Evolutionary conservation across 2,113 vertebrate genomes (phyloP).

Genomic region (Himantopus leucocephalus): DNA sequence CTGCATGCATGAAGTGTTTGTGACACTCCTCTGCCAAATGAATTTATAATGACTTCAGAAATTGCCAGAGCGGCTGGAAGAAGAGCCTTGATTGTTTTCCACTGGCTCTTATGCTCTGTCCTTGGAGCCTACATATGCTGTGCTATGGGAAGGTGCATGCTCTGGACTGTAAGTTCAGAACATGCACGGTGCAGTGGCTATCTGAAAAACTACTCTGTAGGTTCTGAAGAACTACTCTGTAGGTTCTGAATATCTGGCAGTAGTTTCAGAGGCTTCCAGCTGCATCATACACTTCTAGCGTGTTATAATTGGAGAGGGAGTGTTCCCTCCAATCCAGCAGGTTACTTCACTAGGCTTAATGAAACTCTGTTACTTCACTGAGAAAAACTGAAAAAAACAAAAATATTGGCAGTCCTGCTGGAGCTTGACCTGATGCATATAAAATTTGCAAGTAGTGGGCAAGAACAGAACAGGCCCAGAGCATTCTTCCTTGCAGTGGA

Average conservation of each 20-base stretch:
- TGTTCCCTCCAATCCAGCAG: neutral
- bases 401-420: neutral
- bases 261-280: neutral
- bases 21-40: neutral
- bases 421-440: neutral
- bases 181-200: neutral
- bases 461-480: neutral
- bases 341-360: neutral
- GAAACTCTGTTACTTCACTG: neutral
- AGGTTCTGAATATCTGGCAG: neutral
- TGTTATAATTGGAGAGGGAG: neutral
- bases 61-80: neutral
- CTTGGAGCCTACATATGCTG: neutral
- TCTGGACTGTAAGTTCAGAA: neutral
- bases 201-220: neutral
- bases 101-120: neutral
- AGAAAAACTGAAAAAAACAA: neutral
- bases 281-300: neutral
- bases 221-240: neutral
- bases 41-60: neutral
- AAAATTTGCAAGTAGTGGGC: neutral
- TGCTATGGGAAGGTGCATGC: neutral
- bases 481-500: neutral
- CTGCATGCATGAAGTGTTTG: neutral
- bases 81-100: neutral